Evolutionary conservation across 2,113 vertebrate genomes (phyloP), one percentile per base, ranked within the genome.

Genomic region (Larimichthys polyactis): DNA sequence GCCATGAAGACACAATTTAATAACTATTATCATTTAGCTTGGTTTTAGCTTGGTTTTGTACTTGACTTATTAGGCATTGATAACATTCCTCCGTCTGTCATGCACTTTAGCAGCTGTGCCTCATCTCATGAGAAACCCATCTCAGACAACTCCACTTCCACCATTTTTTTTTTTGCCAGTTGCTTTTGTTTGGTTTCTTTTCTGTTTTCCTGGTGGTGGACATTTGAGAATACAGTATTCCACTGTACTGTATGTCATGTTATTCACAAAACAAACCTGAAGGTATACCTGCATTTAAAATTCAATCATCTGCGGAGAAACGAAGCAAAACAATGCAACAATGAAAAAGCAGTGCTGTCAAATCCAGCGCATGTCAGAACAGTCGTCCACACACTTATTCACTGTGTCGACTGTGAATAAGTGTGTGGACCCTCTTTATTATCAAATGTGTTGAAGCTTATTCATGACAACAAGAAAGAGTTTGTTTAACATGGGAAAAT

Each of bases 401-500:
- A 27, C 27, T 27, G 27, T 27, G 27, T 27, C 27, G 10, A 57
- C n/a, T 48, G 44, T 22, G 32, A 40, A 58, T 20, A 22, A 62
- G n/a, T 22, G 46, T 48, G 43, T 58, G 51, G 54, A 54, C 32
- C 49, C 36, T 60, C 27, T 75, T 58, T 57, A 11, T 80, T 73
- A 49, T 49, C 0, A 12, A 67, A 49, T 55, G 22, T 58, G 58
- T 22, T 52, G 32, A 62, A 79, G 62, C 48, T 65, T 69, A 82
- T 49, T 75, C 64, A 85, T 17, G 52, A 71, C 68, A 69, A 76
- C 24, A 77, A 54, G 29, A 81, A 87, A 87, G 52, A 82, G 49
- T 82, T 64, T 17, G 58, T 86, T 83, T 67, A 82, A 86, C 55
- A 64, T n/a, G n/a, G 64, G 48, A 54, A 76, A 87, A 76, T 73